Base-by-base conservation (phyloP, 2,888 invertebrate species). In the Thumatha senex region DNA sequence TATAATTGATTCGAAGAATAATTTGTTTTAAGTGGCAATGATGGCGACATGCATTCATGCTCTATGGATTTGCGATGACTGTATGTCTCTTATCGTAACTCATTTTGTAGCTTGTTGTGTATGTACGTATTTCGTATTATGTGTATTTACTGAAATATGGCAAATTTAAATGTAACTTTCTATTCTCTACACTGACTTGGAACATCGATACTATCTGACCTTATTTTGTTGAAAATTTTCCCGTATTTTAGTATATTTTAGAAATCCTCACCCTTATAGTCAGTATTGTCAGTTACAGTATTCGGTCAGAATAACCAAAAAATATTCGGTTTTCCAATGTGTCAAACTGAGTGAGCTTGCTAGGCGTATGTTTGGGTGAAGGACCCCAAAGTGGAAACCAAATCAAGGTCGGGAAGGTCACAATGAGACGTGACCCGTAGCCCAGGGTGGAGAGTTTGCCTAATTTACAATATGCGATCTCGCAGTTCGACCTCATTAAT, bases 391-490 rank as follows among this genome's bases (percentile, higher is more conserved):
- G 93, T 95, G 95, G 94, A 95, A 95, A 95, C 95, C 95, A 95
- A 95, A 95, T 95, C 95, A 94, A 94, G 93, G 93, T 93, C 93
- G 93, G 93, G 86, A 95, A 95, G 93, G 94, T 94, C 94, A 94
- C 94, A 89, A 84, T 90, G 92, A 92, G 93, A 94, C 94, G 94
- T 94, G 94, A 93, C 94, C 93, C 92, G 89, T 89, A 84, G 92
- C 90, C 92, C 78, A 78, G 77, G 82, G 82, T 80, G 83, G 80
- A 76, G 78, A 76, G 70, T 76, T 76, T 80, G 75, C 78, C 70
- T 76, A 56, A 71, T 74, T 74, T 65, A 74, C 69, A 72, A 73
- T 64, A 71, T 74, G 74, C 78, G 67, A 78, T 73, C 70, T 74
- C 74, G 80, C 75, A 71, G 79, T 72, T 75, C 73, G 70, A 76